A percentile compares a stretch with the other conserved stretches of the same genome.
Conservation (phyloP, 2,888 invertebrate species). For the Sabatieria punctata region DNA sequence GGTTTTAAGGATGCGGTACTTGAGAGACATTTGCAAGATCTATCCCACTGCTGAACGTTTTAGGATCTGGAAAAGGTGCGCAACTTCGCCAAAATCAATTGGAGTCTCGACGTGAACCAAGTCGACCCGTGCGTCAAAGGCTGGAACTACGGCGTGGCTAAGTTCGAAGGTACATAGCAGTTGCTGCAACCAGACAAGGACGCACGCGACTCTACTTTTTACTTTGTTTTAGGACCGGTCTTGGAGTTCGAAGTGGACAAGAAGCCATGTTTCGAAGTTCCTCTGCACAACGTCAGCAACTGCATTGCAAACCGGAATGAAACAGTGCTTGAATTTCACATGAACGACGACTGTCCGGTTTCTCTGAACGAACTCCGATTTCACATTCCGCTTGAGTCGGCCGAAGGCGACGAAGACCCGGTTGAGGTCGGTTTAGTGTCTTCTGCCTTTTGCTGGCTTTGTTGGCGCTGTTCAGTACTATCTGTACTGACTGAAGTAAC, state of each 20-base stretch:
- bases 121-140: conserved; percentile 85
- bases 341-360: conserved; percentile 88
- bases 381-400: conserved; percentile 70
- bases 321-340: conserved; percentile 73
- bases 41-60: not conserved
- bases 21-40: too few relatives aligned
- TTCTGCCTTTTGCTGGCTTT: not conserved
- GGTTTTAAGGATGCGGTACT: conserved; percentile 60
- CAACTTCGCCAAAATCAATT: conserved; percentile 65
- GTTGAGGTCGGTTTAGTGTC: conserved; percentile 42
- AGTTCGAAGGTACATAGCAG: conserved; percentile 51
- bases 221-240: conserved; percentile 10
- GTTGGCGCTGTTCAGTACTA: too few relatives aligned
- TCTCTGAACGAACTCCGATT: conserved; percentile 93
- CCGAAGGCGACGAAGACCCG: conserved; percentile 54
- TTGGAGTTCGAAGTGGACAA: conserved; percentile 24
- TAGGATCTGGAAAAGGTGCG: conserved; percentile 81
- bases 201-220: not conserved
- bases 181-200: too few relatives aligned
- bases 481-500: too few relatives aligned
- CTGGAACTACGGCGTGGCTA: conserved; percentile 97
- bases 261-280: conserved; percentile 55
- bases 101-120: conserved; percentile 60
- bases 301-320: conserved; percentile 92
- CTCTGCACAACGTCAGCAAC: conserved; percentile 82